phyloP scores from a whole-genome alignment of 92 coral and sea anemone species.

The Siderastrea siderea region DNA sequence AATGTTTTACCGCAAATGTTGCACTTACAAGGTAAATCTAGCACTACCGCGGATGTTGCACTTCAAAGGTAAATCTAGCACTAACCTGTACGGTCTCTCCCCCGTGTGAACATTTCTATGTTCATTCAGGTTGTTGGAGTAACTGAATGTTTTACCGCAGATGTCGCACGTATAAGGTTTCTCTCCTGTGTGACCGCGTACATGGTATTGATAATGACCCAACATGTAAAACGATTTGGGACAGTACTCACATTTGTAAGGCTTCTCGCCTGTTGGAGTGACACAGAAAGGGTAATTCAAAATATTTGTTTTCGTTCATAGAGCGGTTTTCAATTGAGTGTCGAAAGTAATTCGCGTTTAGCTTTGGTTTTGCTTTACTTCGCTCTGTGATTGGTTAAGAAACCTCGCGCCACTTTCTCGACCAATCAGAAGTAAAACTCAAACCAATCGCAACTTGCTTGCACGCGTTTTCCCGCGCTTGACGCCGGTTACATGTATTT shows the following conservation, averaged over 20 bases:
- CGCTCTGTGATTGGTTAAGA: no score
- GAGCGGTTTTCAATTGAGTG: no score
- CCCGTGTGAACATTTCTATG: constrained; percentile 80
- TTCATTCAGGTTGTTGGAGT: constrained; percentile 74
- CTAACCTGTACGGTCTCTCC: constrained; percentile 72
- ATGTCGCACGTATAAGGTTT: constrained; percentile 77
- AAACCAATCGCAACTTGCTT: no score
- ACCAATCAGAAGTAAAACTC: no score
- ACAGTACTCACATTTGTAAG: constrained; percentile 85
- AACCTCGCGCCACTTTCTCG: no score
- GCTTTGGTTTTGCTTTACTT: no score
- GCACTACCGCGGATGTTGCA: not conserved
- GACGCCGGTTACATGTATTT: no score
- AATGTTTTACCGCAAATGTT: constrained; percentile 73
- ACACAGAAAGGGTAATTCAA: not conserved
- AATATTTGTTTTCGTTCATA: not conserved
- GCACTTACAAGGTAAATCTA: constrained; percentile 60
- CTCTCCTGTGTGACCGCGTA: constrained; percentile 70
- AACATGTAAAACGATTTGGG: constrained; percentile 83
- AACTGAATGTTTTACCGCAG: constrained; percentile 76
- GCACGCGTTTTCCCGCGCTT: no score
- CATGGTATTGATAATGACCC: constrained; percentile 80
- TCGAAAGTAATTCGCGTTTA: no score
- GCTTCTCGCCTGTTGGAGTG: constrained; percentile 76
- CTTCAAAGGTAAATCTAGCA: not conserved